These are phyloP conservation scores for Falco cherrug DNA, from an alignment of 2,797 vertebrate species.

Conservation along the genomic window DNA sequence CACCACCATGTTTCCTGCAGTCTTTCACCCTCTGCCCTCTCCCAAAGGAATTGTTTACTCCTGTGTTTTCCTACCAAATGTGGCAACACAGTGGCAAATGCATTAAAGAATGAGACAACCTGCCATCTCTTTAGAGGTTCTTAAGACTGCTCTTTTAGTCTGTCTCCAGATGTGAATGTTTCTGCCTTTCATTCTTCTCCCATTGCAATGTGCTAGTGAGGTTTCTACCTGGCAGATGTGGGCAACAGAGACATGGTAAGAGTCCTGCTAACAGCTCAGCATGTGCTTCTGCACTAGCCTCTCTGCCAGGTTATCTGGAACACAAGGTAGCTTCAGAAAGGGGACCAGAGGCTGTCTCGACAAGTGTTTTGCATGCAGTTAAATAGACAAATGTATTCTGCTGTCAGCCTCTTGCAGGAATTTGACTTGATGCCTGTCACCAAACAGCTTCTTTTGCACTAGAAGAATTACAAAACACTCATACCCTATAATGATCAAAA, in stretches of 20 bases:
- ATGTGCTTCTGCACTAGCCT: not conserved
- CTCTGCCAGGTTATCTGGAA: constrained; percentile 25
- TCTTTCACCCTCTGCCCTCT: not conserved
- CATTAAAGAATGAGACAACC: constrained; percentile 14
- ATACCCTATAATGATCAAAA: constrained; percentile 58
- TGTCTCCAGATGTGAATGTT: not conserved
- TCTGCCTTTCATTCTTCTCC: not conserved
- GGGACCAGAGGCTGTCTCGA: constrained; percentile 72
- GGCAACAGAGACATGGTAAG: not conserved
- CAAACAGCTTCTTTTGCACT: constrained; percentile 76
- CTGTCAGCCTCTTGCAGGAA: constrained; percentile 75
- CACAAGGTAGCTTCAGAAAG: not conserved
- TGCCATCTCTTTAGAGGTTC: not conserved
- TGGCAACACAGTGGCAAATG: not conserved
- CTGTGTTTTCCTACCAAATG: not conserved
- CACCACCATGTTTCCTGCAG: not conserved
- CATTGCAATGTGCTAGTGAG: not conserved
- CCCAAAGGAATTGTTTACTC: constrained; percentile 22
- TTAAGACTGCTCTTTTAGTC: not conserved
- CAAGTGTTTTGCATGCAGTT: constrained; percentile 78
- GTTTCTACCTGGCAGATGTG: constrained; percentile 22
- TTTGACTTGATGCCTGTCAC: constrained; percentile 78
- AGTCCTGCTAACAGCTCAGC: constrained; percentile 1
- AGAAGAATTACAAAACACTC: constrained; percentile 69
- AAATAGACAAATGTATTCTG: constrained; percentile 78